Evolutionary conservation across 2,797 vertebrate species (phyloP), one percentile per base, ranked within the genome.

Genomic region (Spheniscus humboldti): DNA sequence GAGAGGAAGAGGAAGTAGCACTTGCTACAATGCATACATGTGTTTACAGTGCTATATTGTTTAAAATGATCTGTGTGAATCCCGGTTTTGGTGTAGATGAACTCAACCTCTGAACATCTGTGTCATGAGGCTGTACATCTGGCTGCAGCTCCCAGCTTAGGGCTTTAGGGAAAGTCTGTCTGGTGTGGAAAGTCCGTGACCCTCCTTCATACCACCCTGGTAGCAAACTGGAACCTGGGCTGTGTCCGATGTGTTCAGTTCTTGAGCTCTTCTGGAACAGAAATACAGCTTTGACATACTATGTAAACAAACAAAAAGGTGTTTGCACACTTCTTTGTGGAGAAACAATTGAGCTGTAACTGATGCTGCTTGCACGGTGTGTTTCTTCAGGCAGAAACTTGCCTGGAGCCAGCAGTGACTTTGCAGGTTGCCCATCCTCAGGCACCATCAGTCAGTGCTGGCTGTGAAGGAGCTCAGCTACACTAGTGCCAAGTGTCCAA

Each of bases 341-440:
- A 77, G 87, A 92, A 96, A 94, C 92, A 94, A 84, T 92, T 72
- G 89, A 81, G 85, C 87, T 96, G 92, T 92, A 96, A 96, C 91
- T 66, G 95, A 91, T 92, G 86, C 90, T 93, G 90, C 91, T 62
- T 62, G 69, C 64, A 39, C 11, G 0, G 33, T 28, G 27, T 73
- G 16, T 92, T 91, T 92, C 88, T 89, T 89, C 81, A 87, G 47
- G 35, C 68, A 75, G 82, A 88, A 91, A 43, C 66, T 91, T 90
- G 82, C 76, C 85, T 19, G 62, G 52, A 94, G 66, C 82, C 79
- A 90, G 79, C 68, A 86, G 28, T 92, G 91, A 82, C 86, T 87
- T 35, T 76, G 77, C 75, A 62, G 50, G 76, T 72, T 96, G 86
- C 86, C 73, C 67, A 75, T 66, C 35, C 80, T 85, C 18, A 14